These are phyloP conservation scores for Musca domestica DNA, from an alignment of 1,140 invertebrate genomes.

Conservation along the genomic window DNA sequence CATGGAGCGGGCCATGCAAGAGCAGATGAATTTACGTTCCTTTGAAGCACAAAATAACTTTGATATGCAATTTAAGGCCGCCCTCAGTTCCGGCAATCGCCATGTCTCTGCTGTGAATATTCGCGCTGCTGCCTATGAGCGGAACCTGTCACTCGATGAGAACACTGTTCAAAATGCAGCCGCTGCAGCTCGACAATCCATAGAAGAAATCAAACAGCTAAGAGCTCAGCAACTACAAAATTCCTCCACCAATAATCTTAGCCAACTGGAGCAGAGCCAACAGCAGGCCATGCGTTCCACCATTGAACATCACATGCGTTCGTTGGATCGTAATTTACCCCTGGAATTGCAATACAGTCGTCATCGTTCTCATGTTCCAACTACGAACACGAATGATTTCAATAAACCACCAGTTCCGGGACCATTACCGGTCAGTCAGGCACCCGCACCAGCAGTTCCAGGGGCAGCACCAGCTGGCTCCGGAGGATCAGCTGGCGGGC, in stretches of 20 bases:
- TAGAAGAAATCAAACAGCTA: conserved; percentile 48
- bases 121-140: conserved; percentile 37
- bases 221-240: conserved; percentile 48
- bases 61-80: conserved; percentile 48
- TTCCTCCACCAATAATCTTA: conserved; percentile 35
- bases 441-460: conserved; percentile 14
- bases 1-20: conserved; percentile 54
- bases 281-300: conserved; percentile 49
- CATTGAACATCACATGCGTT: conserved; percentile 53
- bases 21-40: conserved; percentile 51
- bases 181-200: conserved; percentile 42
- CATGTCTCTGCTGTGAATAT: conserved; percentile 36
- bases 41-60: conserved; percentile 50
- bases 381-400: conserved; percentile 24
- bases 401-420: not conserved
- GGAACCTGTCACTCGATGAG: conserved; percentile 46
- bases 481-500: conserved; percentile 28
- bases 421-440: not conserved
- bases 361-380: conserved; percentile 37
- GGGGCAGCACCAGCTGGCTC: conserved; percentile 4
- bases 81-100: conserved; percentile 32
- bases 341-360: conserved; percentile 52
- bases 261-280: conserved; percentile 30
- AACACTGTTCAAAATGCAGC: conserved; percentile 30
- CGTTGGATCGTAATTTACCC: conserved; percentile 49